Evolutionary conservation across 2,797 vertebrate species (phyloP), one percentile per base, ranked within the genome.

Genomic region (Ctenopoma kingsleyae): DNA sequence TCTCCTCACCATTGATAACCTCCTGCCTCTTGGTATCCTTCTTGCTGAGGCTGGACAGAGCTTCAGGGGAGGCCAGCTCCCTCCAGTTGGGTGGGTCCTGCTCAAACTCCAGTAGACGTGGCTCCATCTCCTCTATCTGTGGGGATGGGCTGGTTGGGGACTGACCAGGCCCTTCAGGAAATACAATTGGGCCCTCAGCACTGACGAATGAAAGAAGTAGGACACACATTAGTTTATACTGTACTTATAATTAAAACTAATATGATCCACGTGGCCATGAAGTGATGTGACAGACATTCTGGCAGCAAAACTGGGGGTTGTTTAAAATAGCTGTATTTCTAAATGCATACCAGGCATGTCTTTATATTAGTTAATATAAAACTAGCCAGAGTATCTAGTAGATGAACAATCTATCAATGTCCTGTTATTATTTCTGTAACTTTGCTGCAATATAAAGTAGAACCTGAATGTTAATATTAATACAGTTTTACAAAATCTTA

Each of bases 21-120:
- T 97, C 97, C 74, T 98, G 97, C 75, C 96, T 94, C 89, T 98
- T 96, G 71, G 81, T 93, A 87, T 96, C 96, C 83, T 92, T 96
- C 91, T 96, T 97, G 89, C 83, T 93, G 76, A 98, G 95, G 70
- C 82, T 85, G 44, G 90, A 89, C 71, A 97, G 86, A 47, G 75
- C 89, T n/a, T 94, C 93, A 3, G 80, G 48, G 27, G 89, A 68
- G 22, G 95, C 92, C 44, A 89, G 92, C 6, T 96, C 95, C 80
- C 95, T 94, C 97, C 97, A 98, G 90, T 95, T 96, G 0, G 94
- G 93, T 0, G 96, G 95, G 60, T 97, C 97, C 47, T 92, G 91
- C 84, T 97, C 96, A 13, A 95, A 93, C 85, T 96, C 96, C 44
- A 88, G 70, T 20, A 96, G 85, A 4, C 95, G 95, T 0, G 94